A percentile compares a stretch with the other conserved stretches of the same genome.
phyloP scores from a whole-genome alignment of 53 echinoderm and acorn worm species.

The Temnopleurus reevesii region DNA sequence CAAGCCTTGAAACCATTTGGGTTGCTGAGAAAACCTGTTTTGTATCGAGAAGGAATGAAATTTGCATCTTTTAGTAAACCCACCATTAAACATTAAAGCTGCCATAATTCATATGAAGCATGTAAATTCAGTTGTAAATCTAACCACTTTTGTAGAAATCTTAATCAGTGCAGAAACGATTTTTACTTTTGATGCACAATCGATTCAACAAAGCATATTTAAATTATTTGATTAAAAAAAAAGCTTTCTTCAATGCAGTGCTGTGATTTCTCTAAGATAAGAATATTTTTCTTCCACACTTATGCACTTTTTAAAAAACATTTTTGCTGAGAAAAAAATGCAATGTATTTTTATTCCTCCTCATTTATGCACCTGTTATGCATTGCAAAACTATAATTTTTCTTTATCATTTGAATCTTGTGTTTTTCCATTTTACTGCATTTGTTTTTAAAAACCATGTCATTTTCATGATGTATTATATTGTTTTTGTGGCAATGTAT shows the following conservation, averaged over 20 bases:
- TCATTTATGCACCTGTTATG: not conserved
- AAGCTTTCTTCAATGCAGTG: not conserved
- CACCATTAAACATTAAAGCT: too few species aligned
- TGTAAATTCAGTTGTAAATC: too few species aligned
- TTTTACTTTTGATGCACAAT: not conserved
- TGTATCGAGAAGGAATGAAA: too few species aligned
- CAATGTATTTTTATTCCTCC: not conserved
- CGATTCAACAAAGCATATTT: too few species aligned
- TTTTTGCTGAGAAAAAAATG: slow-evolving; percentile 22
- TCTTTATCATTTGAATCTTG: not conserved
- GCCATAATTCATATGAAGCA: too few species aligned
- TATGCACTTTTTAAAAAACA: not conserved
- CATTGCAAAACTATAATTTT: not conserved
- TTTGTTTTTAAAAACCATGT: not conserved
- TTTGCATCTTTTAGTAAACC: too few species aligned
- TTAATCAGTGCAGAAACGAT: too few species aligned
- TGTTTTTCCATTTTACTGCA: not conserved
- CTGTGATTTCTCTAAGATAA: not conserved
- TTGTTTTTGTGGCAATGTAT: not conserved
- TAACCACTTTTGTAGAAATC: too few species aligned
- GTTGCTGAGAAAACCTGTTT: too few species aligned
- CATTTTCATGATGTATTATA: not conserved
- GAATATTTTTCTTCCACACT: slow-evolving; percentile 32
- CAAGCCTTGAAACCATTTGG: too few species aligned
- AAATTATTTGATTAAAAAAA: too few species aligned